Evolutionary conservation across 2,888 invertebrate species (phyloP), one percentile per base, ranked within the genome.

Genomic region (Drosophila basisetae): DNA sequence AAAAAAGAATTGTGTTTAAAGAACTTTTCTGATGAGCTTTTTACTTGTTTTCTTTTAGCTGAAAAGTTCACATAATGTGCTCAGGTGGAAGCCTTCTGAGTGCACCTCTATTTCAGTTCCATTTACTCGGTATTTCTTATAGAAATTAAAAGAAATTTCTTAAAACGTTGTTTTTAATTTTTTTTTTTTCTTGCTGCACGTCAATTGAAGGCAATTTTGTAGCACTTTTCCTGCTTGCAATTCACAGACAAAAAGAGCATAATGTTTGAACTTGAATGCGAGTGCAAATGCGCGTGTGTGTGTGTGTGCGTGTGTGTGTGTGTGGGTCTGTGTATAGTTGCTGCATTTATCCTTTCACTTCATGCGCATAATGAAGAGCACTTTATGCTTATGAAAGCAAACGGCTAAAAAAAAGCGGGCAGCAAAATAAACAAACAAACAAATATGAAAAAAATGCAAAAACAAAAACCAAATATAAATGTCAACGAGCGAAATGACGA

Each of bases 361-460:
- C 83, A 90, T 90, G 91, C 77, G 89, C 89, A 91, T 90, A 90
- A 90, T 90, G 91, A 90, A 90, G 90, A 84, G 91, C 91, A 91
- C 90, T 91, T 91, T 87, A 76, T 85, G 87, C 83, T 83, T 83
- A 84, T 91, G 81, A 90, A 91, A 84, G 87, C 84, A 74, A 47
- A 79, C 75, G 80, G 78, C 78, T 82, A 80, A 78, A 84, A 77
- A 72, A 72, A 37, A 47, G 16, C 60, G 67, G 68, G 68, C 82
- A 76, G 41, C 63, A 75, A 74, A 90, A 84, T 67, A 68, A 71
- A 69, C 68, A 67, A 60, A 71, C 50, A 77, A 59, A 75, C 73
- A 70, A 67, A 70, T 55, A 60, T 58, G 67, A 55, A 31, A 25
- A 13, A 7, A 63, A 35, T 16, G 35, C 35, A 35, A 35, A 35